phyloP scores from a whole-genome alignment of 2,888 invertebrate species.

The Drosophila glabriapex region DNA sequence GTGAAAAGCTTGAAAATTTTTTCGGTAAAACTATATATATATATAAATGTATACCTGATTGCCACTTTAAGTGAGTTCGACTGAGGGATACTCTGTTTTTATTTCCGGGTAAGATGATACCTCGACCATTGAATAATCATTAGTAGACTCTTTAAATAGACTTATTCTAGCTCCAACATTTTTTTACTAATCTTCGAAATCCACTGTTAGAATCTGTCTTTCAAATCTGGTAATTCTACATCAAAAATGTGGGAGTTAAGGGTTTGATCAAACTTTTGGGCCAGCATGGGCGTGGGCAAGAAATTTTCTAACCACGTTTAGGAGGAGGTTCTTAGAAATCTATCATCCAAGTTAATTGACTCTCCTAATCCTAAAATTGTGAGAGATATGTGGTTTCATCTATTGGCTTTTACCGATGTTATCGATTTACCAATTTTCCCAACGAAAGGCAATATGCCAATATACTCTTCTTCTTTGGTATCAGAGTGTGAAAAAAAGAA shows the following conservation, averaged over 20 bases:
- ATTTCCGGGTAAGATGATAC: not conserved
- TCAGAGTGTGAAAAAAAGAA: conserved; percentile 28
- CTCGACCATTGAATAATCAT: not conserved
- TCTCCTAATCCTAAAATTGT: not conserved
- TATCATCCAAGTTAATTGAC: not conserved
- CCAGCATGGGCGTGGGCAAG: not conserved
- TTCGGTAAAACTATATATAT: conserved; percentile 6
- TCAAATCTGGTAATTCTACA: not conserved
- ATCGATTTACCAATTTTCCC: not conserved
- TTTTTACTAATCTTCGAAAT: not conserved
- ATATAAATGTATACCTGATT: not conserved
- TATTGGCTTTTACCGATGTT: not conserved
- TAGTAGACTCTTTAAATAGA: not conserved
- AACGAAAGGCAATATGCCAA: not conserved
- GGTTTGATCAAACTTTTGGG: not conserved
- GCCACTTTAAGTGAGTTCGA: not conserved
- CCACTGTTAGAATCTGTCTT: not conserved
- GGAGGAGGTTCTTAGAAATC: not conserved
- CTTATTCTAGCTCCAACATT: not conserved
- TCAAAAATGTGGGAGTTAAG: not conserved
- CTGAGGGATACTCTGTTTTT: not conserved
- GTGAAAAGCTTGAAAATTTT: conserved; percentile 58
- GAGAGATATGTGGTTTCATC: not conserved
- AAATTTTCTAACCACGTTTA: not conserved
- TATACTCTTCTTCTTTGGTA: not conserved